Percentiles rank a stretch among this genome's conserved stretches.
phyloP scores from a whole-genome alignment of 2,113 vertebrate genomes.

The Mugil cephalus region DNA sequence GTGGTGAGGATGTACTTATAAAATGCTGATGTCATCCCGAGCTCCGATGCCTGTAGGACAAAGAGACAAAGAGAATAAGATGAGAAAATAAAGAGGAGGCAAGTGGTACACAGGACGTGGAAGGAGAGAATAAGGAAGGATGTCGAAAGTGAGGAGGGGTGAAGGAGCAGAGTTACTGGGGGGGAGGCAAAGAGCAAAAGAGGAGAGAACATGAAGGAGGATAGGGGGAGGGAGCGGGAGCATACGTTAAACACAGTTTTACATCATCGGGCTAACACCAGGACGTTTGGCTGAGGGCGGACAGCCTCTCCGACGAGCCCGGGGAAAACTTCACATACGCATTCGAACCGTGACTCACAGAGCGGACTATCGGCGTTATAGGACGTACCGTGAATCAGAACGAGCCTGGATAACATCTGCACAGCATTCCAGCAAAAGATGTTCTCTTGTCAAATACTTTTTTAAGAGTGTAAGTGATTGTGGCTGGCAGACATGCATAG shows the following conservation, averaged over 20 bases:
- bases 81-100: constrained; percentile 37
- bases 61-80: constrained; percentile 33
- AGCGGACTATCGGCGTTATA: constrained; percentile 52
- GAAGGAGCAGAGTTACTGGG: constrained; percentile 37
- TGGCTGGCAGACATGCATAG: constrained; percentile 54
- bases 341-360: constrained; percentile 68
- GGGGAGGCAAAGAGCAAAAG: constrained; percentile 52
- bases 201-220: constrained; percentile 38
- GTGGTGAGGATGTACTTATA: constrained; percentile 97
- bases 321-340: constrained; percentile 55
- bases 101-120: constrained; percentile 36
- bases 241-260: constrained; percentile 76
- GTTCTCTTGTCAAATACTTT: constrained; percentile 64
- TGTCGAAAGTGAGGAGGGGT: constrained; percentile 32
- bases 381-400: constrained; percentile 62
- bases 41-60: constrained; percentile 87
- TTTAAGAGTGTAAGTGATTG: constrained; percentile 54
- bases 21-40: constrained; percentile 95
- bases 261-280: constrained; percentile 68
- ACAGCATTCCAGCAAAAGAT: constrained; percentile 43
- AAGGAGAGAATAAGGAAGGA: constrained; percentile 21
- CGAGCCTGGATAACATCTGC: constrained; percentile 61
- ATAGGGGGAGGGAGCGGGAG: constrained; percentile 29
- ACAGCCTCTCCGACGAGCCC: constrained; percentile 41
- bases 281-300: constrained; percentile 69